Percentiles rank a stretch among this genome's conserved stretches.
These are phyloP conservation scores for Graphium colonna DNA, from an alignment of 2,888 invertebrate species.

Conservation along the genomic window DNA sequence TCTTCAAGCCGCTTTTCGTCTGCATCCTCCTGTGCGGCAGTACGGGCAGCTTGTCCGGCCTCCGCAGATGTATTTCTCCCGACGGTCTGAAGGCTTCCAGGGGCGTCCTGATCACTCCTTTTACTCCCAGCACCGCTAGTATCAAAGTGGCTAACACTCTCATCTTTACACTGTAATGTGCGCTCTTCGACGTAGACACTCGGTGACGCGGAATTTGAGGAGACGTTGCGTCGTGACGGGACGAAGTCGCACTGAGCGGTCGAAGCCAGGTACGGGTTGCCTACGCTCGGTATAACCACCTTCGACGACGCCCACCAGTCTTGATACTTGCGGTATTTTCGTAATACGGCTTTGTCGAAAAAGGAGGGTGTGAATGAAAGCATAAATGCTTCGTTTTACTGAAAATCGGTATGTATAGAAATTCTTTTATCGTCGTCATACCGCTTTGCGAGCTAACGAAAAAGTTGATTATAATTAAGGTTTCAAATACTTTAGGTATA, in stretches of 20 bases:
- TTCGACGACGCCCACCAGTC: constrained; percentile 43
- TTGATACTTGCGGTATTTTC: constrained; percentile 61
- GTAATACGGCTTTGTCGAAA: too few relatives aligned
- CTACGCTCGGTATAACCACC: constrained; percentile 76
- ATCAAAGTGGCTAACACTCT: constrained; percentile 64
- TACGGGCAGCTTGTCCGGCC: constrained; percentile 68
- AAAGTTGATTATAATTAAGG: too few relatives aligned
- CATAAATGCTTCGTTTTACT: too few relatives aligned
- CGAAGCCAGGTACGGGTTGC: constrained; percentile 73
- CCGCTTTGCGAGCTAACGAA: too few relatives aligned
- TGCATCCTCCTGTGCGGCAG: constrained; percentile 72
- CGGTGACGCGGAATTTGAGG: constrained; percentile 48
- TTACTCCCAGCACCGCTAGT: constrained; percentile 58
- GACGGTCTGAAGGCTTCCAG: constrained; percentile 78
- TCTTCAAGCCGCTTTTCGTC: constrained; percentile 77
- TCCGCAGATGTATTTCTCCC: constrained; percentile 66
- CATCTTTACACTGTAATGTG: too few relatives aligned
- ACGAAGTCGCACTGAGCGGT: constrained; percentile 63
- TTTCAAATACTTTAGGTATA: too few relatives aligned
- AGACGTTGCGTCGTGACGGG: constrained; percentile 57
- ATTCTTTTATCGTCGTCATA: too few relatives aligned
- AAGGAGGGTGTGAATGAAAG: too few relatives aligned
- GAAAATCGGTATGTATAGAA: too few relatives aligned
- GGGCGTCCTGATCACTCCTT: constrained; percentile 74
- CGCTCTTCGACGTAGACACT: too few relatives aligned